Base-by-base conservation (phyloP, 2,888 invertebrate species). In the Elegia similella region DNA sequence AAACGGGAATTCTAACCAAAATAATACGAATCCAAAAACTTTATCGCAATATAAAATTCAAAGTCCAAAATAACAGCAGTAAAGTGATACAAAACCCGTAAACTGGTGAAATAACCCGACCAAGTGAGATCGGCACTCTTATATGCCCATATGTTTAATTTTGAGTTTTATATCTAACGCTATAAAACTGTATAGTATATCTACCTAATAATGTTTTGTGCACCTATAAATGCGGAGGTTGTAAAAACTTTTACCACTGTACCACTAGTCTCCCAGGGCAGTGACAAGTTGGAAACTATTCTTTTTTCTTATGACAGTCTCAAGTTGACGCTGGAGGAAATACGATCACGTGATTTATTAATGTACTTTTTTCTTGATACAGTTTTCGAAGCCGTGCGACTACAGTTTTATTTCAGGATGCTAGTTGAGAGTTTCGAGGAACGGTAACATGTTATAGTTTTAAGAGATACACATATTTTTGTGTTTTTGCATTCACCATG, bases 81-180 rank as follows among this genome's bases (percentile, higher is more conserved):
- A 43, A 17, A 55, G 32, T 10, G 44, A 15, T 44, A 43, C 38
- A 38, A 55, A 32, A 43, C 42, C 44, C 6, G 43, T 44, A 55
- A 55, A 55, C 16, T 15, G 30, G 10, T 8, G 32, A 55, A 52
- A 52, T 52, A 52, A 52, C 42, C n/a, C 34, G 44, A 17, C 32
- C 29, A 44, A 16, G 54, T 46, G 32, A 32, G 13, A 43, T 44
- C 44, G 16, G 44, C 44, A 32, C 34, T 47, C 55, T 47, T 47
- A n/a, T n/a, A n/a, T n/a, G n/a, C n/a, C n/a, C n/a, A n/a, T n/a
- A 47, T 47, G 55, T 55, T 55, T 55, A 55, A 55, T 55, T 55
- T 55, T 55, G 44, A 55, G 55, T 55, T 55, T 55, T 55, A 55
- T 46, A 46, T 46, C 34, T 15, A 55, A 42, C n/a, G 55, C 38